phyloP scores from a whole-genome alignment of 2,888 invertebrate species.

The Ochlodes sylvanus region DNA sequence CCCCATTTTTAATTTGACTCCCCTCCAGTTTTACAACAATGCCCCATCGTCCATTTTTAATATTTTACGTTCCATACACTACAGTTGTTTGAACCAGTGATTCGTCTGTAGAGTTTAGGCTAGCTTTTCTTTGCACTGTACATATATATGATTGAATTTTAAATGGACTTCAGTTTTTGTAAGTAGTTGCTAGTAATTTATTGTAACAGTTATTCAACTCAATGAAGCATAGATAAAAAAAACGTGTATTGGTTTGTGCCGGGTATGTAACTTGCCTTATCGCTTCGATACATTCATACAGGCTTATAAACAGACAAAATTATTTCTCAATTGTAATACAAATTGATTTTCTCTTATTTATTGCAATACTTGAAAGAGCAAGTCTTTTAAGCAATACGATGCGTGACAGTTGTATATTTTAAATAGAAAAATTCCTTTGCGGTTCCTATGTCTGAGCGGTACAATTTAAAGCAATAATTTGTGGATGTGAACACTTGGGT shows the following conservation, averaged over 20 bases:
- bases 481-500: conserved; percentile 67
- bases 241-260: conserved; percentile 41
- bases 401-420: conserved; percentile 11
- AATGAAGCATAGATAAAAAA: conserved; percentile 46
- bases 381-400: neutral
- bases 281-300: conserved; percentile 11
- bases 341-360: neutral
- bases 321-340: conserved; percentile 7
- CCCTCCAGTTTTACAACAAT: conserved; percentile 37
- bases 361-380: neutral
- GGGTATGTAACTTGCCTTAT: conserved; percentile 14
- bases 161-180: conserved; percentile 60
- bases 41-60: conserved; percentile 37
- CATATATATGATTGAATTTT: conserved; percentile 61
- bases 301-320: neutral
- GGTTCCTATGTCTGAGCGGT: conserved; percentile 64
- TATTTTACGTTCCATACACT: conserved; percentile 12
- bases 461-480: conserved; percentile 75
- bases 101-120: conserved; percentile 51
- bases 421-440: conserved; percentile 52
- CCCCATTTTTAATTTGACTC: conserved; percentile 47
- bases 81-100: conserved; percentile 63
- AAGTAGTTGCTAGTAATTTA: conserved; percentile 73
- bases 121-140: conserved; percentile 70
- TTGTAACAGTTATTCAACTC: conserved; percentile 61